phyloP scores from a whole-genome alignment of 30 jellyfish, hydroid and myxozoan genomes.

The Aurelia aurita complex sp. Pacific region DNA sequence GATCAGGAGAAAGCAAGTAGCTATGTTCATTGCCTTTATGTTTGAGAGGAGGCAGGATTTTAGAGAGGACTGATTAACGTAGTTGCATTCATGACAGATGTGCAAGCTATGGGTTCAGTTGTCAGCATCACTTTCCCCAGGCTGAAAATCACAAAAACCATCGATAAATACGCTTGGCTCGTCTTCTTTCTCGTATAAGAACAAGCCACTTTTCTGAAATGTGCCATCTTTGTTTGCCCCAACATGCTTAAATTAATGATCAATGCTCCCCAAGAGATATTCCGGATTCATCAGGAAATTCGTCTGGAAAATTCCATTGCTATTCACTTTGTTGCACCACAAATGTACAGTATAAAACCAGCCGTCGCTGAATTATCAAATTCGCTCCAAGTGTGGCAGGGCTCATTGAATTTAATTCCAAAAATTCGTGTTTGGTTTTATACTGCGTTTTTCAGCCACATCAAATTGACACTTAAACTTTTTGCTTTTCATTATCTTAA shows the following conservation, averaged over 20 bases:
- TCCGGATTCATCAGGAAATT: slow-evolving; percentile 8
- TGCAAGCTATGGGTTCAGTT: too few relatives aligned
- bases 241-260: not conserved
- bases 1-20: too few relatives aligned
- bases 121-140: too few relatives aligned
- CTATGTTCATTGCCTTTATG: too few relatives aligned
- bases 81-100: too few relatives aligned
- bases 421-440: too few relatives aligned
- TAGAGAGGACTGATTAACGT: too few relatives aligned
- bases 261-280: not conserved
- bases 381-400: slow-evolving; percentile 1
- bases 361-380: not conserved
- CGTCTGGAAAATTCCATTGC: not conserved
- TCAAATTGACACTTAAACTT: too few relatives aligned
- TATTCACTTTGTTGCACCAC: not conserved
- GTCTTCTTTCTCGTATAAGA: not conserved
- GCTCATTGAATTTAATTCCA: not conserved
- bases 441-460: too few relatives aligned
- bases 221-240: slow-evolving; percentile 4
- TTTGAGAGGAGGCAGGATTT: too few relatives aligned
- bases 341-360: not conserved
- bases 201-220: slow-evolving; percentile 4
- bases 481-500: too few relatives aligned
- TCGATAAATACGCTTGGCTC: not conserved
- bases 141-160: not conserved